These are phyloP conservation scores for Furcula furcula DNA, from an alignment of 2,888 invertebrate species.

Conservation along the genomic window DNA sequence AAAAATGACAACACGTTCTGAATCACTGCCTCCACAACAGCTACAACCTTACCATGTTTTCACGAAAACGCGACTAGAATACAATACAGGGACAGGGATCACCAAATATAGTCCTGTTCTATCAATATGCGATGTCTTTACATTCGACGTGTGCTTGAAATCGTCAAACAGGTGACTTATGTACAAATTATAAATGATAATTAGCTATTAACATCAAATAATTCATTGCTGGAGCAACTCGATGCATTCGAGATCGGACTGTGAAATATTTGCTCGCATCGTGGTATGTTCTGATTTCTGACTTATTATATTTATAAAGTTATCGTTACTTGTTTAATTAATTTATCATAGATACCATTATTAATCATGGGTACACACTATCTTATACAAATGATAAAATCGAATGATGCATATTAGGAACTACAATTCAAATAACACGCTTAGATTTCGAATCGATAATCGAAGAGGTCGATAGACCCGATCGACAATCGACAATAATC, in stretches of 20 bases:
- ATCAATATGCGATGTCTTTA: conserved; percentile 11
- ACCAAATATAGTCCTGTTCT: conserved; percentile 21
- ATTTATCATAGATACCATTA: no score
- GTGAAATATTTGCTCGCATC: neutral
- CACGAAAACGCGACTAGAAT: conserved; percentile 37
- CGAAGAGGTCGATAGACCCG: no score
- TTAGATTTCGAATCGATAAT: no score
- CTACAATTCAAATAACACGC: no score
- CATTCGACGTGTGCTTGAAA: conserved; percentile 12
- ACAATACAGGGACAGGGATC: conserved; percentile 14
- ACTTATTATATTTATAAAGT: no score
- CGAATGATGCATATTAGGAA: no score
- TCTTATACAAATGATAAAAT: no score
- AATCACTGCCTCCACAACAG: conserved; percentile 39
- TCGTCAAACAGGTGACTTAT: conserved; percentile 12
- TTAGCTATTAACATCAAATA: conserved; percentile 8
- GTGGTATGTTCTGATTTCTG: neutral
- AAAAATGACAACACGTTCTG: conserved; percentile 35
- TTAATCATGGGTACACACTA: no score
- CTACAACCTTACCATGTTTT: conserved; percentile 23
- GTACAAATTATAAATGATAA: conserved; percentile 5
- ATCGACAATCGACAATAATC: no score
- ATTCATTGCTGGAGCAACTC: conserved; percentile 6
- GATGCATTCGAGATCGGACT: neutral
- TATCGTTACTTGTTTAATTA: no score